Evolutionary conservation across 2,113 vertebrate genomes (phyloP).

Genomic region (Naja naja): DNA sequence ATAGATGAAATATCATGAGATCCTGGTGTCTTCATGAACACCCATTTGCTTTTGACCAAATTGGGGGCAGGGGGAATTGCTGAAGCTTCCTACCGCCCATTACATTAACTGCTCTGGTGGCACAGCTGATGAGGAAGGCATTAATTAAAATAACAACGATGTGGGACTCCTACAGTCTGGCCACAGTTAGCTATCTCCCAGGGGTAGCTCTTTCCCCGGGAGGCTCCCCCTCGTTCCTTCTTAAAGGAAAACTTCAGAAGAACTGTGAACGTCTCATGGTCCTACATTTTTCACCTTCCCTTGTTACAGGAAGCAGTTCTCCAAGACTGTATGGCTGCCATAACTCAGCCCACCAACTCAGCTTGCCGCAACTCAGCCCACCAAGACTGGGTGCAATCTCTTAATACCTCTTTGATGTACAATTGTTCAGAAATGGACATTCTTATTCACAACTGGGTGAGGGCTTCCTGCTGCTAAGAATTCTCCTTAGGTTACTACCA

Average conservation of each 20-base stretch:
- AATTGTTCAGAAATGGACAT: background rate
- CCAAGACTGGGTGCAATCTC: background rate
- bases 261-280: background rate
- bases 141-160: background rate
- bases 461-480: too few relatives aligned
- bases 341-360: background rate
- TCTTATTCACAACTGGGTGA: background rate
- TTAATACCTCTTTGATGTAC: background rate
- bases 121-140: background rate
- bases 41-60: background rate
- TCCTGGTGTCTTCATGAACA: background rate
- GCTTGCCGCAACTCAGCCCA: background rate
- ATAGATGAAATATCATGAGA: background rate
- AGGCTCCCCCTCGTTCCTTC: background rate
- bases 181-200: background rate
- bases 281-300: background rate
- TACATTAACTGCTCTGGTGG: background rate
- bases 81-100: background rate
- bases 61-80: background rate
- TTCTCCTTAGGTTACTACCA: background rate
- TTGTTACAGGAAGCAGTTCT: background rate
- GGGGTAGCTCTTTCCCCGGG: background rate
- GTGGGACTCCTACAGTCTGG: background rate
- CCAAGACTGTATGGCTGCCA: background rate
- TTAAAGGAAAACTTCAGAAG: background rate